These are phyloP conservation scores for Drosophila seguyi DNA, from an alignment of 1,140 invertebrate genomes.

Conservation along the genomic window DNA sequence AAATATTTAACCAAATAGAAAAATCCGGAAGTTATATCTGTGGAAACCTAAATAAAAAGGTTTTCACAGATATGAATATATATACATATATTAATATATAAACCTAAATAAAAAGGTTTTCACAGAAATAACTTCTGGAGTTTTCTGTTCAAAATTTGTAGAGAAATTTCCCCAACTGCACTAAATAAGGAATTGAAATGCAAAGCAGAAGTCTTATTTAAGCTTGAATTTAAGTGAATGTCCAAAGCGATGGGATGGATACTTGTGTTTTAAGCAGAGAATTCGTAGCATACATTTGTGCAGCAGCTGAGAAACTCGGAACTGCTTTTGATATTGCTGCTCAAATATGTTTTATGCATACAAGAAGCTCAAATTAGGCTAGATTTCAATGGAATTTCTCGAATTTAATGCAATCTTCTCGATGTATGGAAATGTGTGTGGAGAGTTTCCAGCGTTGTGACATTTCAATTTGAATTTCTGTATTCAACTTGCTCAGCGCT, in stretches of 20 bases:
- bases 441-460: background rate
- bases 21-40: too few species aligned
- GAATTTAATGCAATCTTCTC: background rate
- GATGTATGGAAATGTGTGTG: background rate
- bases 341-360: slow-evolving; percentile 1
- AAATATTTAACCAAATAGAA: background rate
- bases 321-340: background rate
- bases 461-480: slow-evolving; percentile 11
- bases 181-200: background rate
- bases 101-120: too few species aligned
- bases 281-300: slow-evolving; percentile 15
- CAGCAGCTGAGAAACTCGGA: background rate
- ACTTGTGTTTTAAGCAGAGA: slow-evolving; percentile 1
- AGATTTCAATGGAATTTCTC: background rate
- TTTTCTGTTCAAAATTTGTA: background rate
- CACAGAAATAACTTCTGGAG: background rate
- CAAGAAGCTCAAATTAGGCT: slow-evolving; percentile 8
- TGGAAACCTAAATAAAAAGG: too few species aligned
- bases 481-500: slow-evolving; percentile 7
- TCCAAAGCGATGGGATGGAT: background rate
- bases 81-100: too few species aligned
- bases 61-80: too few species aligned
- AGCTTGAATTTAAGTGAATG: background rate
- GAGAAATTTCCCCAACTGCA: background rate
- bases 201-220: background rate